Base-by-base conservation (phyloP, 53 echinoderm and acorn worm species). In the Paracentrotus lividus region DNA sequence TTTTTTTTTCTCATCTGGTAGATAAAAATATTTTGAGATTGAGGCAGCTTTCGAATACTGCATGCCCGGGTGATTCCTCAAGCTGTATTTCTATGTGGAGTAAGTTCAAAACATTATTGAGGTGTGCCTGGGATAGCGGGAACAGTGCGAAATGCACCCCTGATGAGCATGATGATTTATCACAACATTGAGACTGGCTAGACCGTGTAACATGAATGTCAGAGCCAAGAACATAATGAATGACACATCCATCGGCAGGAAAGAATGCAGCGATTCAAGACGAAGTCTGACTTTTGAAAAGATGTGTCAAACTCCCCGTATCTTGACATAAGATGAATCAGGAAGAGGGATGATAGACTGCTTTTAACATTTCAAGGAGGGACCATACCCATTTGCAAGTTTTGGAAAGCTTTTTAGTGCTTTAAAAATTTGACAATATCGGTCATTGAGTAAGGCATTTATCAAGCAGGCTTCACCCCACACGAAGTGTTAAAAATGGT, bases 211-310 rank as follows among this genome's bases (percentile, higher is more conserved):
- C 81, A 81, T 81, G 81, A 81, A 81, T 81, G 47, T 45, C 44
- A 47, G 81, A 81, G 81, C 47, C 81, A 81, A 81, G 81, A 81
- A 45, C n/a, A 26, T 47, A 81, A 81, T 81, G 81, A 10, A 47
- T 81, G 81, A 81, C 81, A 45, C 81, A 81, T 81, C 33, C 45
- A 81, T 13, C 0, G 14, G 81, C 81, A 81, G 81, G 81, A 81
- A 51, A 81, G 81, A 81, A 81, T 81, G 81, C 33, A 26, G 49
- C 47, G 81, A 81, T 81, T 81, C 81, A 81, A 81, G 81, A 81
- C 44, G 81, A 47, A 45, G 81, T n/a, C 27, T 81, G 47, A 81
- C 81, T 47, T 45, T 81, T 24, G n/a, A 81, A 24, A 47, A 47
- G 81, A 81, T 81, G 81, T 27, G 47, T 81, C 81, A 81, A 81